Evolutionary conservation across 2,888 invertebrate genomes (phyloP).

Genomic region (Cabera pusaria): DNA sequence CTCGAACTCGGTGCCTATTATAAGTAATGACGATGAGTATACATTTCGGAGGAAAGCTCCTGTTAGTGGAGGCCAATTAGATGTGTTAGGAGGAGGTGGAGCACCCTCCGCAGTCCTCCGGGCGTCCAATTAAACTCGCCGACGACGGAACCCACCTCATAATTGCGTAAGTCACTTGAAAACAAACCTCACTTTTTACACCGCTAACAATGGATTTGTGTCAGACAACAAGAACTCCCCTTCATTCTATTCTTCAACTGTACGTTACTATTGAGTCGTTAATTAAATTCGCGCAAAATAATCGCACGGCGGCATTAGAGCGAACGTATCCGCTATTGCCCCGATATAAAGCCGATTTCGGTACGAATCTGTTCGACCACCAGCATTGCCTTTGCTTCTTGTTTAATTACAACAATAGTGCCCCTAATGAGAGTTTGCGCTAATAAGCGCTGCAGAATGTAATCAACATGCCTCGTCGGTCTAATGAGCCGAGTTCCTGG

Average conservation of each 20-base stretch:
- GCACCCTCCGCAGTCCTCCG: conserved; percentile 44
- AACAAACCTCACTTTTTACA: conserved; percentile 74
- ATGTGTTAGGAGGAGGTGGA: conserved; percentile 60
- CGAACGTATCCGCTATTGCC: conserved; percentile 41
- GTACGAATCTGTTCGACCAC: conserved; percentile 41
- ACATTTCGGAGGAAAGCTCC: conserved; percentile 63
- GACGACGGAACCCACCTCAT: conserved; percentile 51
- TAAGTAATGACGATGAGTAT: conserved; percentile 62
- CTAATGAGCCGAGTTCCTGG: conserved; percentile 81
- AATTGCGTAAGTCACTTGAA: conserved; percentile 78
- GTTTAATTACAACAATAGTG: conserved; percentile 83
- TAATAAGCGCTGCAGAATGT: conserved; percentile 83
- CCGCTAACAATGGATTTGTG: conserved; percentile 77
- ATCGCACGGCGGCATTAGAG: conserved; percentile 38
- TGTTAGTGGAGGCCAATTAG: conserved; percentile 77
- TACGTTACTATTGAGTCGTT: conserved; percentile 74
- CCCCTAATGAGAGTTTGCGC: conserved; percentile 82
- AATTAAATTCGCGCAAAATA: conserved; percentile 77
- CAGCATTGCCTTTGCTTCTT: conserved; percentile 66
- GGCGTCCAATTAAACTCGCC: conserved; percentile 73
- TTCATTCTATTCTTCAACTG: conserved; percentile 57
- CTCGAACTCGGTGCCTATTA: conserved; percentile 50
- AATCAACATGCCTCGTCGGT: conserved; percentile 81
- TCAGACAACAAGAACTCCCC: conserved; percentile 74
- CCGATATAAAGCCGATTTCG: conserved; percentile 52